phyloP scores from a whole-genome alignment of 2,888 invertebrate genomes.

The Dexiosoma caninum region DNA sequence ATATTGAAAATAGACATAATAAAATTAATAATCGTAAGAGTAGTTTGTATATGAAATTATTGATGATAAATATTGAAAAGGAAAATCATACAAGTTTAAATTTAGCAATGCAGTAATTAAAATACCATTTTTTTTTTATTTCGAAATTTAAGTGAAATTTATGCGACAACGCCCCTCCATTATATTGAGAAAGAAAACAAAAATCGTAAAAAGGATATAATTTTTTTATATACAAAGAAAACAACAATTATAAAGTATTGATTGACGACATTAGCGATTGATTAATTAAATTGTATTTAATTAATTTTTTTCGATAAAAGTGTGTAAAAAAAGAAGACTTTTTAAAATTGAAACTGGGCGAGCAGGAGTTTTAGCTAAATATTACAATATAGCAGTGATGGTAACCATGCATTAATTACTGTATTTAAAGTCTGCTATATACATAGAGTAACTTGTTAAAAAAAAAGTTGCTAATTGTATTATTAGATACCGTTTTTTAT shows the following conservation, averaged over 20 bases:
- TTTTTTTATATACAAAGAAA: slow-evolving; percentile 30
- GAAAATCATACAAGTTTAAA: slow-evolving; percentile 30
- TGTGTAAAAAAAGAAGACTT: background rate
- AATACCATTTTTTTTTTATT: slow-evolving; percentile 5
- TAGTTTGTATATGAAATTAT: slow-evolving; percentile 62
- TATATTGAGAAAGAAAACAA: slow-evolving; percentile 16
- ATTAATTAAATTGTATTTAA: too few species aligned
- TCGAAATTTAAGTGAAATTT: background rate
- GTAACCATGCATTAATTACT: too few species aligned
- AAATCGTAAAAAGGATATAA: background rate
- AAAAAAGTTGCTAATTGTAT: too few species aligned
- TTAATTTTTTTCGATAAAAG: slow-evolving; percentile 4
- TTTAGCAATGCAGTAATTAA: slow-evolving; percentile 22
- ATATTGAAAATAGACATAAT: slow-evolving; percentile 11
- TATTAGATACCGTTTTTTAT: too few species aligned
- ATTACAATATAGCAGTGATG: too few species aligned
- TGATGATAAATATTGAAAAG: slow-evolving; percentile 23
- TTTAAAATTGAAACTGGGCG: too few species aligned
- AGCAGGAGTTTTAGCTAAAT: too few species aligned
- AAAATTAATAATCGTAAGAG: slow-evolving; percentile 19
- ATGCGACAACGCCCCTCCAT: slow-evolving; percentile 42
- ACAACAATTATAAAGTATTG: slow-evolving; percentile 43
- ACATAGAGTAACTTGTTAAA: too few species aligned
- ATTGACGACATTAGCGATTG: slow-evolving; percentile 32
- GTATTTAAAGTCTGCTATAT: too few species aligned